Base-by-base conservation (phyloP, 2,113 vertebrate genomes). In the Deroptyus accipitrinus region DNA sequence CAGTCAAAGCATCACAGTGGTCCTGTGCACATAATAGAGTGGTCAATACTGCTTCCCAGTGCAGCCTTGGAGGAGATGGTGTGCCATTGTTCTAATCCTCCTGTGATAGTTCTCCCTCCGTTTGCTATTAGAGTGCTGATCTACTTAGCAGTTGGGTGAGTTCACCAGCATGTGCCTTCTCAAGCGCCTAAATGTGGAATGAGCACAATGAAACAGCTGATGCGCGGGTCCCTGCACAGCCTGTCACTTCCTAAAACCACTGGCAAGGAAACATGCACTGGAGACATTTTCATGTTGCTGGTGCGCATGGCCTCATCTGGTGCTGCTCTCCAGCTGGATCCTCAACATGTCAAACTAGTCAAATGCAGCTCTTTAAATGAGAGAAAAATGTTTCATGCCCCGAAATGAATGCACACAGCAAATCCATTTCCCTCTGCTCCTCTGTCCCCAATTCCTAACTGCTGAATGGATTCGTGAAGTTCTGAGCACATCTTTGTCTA, bases 381-480 rank as follows among this genome's bases (percentile, higher is more conserved):
- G 95, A 95, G 86, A 86, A 69, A 88, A 90, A 87, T 94, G 92
- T 94, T 96, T 95, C 95, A 88, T 96, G 96, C 81, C 83, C 96
- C 86, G 80, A 93, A 96, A 95, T 92, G 92, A 97, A 95, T 96
- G 95, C 94, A 95, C 94, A 96, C 92, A 94, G 92, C 95, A 96
- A 97, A 96, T 96, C 94, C 63, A 69, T 90, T 94, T 96, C 94
- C 92, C 90, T 92, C 23, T 84, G 84, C 90, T 97, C 63, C 83
- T 69, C 75, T 86, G 73, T 96, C 86, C 92, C 94, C 79, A 76
- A 10, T 93, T 97, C 95, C 95, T 96, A 80, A 64, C 95, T 97
- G 85, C 96, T 97, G 97, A 96, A 97, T 95, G 81, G 96, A 96
- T 97, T 97, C 91, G 97, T 97, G 95, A 97, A 94, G 90, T 76